Base-by-base conservation (phyloP, 2,113 vertebrate species). In the Neotoma lepida region DNA sequence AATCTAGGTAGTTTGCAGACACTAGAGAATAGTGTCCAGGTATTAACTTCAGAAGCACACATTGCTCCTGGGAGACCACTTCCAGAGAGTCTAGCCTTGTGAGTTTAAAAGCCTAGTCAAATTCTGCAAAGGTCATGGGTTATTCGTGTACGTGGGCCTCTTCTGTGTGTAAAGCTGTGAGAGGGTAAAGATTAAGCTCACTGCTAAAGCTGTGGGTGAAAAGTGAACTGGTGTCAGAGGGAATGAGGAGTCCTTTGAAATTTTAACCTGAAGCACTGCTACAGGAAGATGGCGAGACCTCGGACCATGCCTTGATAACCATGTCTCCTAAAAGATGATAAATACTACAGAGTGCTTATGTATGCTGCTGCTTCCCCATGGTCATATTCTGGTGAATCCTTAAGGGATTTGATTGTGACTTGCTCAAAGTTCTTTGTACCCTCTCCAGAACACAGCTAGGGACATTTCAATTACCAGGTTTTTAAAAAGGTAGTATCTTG, bases 251-350 rank as follows among this genome's bases (percentile, higher is more conserved):
- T 28, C 35, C 20, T 93, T 54, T 85, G 73, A 61, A 39, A 73
- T 88, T 94, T 61, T 87, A 90, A 61, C 35, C 91, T 33, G 63
- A 64, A 82, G 68, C 28, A 77, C 8, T 10, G 12, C 20, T 33
- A 6, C 54, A 89, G 58, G 73, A 89, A 90, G 76, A 4, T 54
- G 49, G 80, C 39, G 39, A 49, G 1, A 86, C 78, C 44, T 61
- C n/a, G 58, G 58, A 56, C 61, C 81, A 56, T 95, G 41, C 54
- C 46, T 87, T 91, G 68, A 54, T 91, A 71, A 41, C 78, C 54
- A 3, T 58, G 51, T 84, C 93, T 94, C 70, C 44, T 91, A 81
- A 93, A 93, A 92, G 92, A 63, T 24, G 54, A 74, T 51, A 94
- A 64, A 63, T 86, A 85, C 26, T 91, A 74, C 90, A 86, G 33